Evolutionary conservation across 1,140 invertebrate species (phyloP).

Genomic region (Sinella curviseta): DNA sequence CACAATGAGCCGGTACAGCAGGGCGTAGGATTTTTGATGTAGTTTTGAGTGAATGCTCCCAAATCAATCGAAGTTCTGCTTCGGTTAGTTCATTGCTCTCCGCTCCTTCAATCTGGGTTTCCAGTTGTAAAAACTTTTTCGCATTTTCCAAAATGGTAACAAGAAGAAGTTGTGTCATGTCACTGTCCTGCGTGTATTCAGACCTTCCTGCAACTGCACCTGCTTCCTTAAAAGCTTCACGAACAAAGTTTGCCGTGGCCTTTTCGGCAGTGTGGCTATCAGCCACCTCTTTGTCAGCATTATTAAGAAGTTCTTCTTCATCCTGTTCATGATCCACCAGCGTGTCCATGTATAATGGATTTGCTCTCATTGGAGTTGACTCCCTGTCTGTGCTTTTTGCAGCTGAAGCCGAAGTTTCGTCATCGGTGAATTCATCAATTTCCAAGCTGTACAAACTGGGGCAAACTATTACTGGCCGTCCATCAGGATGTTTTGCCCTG

Average conservation of each 20-base stretch:
- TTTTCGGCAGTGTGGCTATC: conserved; percentile 3
- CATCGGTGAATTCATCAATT: not conserved
- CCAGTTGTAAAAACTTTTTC: not conserved
- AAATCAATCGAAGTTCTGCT: not conserved
- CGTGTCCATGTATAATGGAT: not conserved
- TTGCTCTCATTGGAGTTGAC: not conserved
- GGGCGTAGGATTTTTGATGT: not conserved
- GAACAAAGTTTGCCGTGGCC: not conserved
- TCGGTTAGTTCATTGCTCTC: not conserved
- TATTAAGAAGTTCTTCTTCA: not conserved
- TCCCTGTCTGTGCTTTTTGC: not conserved
- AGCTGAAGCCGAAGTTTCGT: not conserved
- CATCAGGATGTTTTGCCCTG: not conserved
- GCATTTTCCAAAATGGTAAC: conserved; percentile 21
- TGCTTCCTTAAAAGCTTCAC: not conserved
- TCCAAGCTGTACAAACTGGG: conserved; percentile 28
- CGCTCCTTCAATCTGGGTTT: not conserved
- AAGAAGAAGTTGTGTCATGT: conserved; percentile 28
- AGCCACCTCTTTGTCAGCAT: not conserved
- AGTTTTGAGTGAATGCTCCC: not conserved
- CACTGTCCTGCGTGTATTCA: not conserved
- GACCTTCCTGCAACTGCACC: not conserved
- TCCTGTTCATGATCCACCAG: not conserved
- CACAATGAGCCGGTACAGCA: not conserved
- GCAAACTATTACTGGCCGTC: not conserved